Conservation (phyloP, 2,797 vertebrate genomes). For the Clarias fuscus region DNA sequence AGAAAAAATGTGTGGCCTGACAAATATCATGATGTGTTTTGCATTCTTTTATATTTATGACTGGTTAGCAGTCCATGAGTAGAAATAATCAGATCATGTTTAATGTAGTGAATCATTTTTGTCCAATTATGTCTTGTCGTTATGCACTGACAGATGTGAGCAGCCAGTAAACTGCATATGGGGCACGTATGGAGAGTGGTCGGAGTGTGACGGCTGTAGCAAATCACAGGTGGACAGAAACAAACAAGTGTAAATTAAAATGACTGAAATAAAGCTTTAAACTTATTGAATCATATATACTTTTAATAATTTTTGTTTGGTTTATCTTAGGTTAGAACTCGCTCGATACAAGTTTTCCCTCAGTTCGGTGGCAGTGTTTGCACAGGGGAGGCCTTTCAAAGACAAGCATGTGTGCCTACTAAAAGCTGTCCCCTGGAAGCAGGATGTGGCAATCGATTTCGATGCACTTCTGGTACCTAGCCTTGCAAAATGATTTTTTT, state of each 20-base stretch:
- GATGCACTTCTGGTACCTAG: constrained; percentile 83
- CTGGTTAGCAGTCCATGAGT: neutral
- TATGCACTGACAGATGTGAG: constrained; percentile 62
- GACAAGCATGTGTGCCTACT: constrained; percentile 72
- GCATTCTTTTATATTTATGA: neutral
- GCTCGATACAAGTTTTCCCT: constrained; percentile 74
- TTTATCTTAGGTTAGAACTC: constrained; percentile 76
- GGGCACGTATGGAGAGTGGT: constrained; percentile 84
- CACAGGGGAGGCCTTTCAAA: constrained; percentile 74
- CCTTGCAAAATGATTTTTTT: neutral
- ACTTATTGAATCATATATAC: neutral
- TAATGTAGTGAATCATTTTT: neutral
- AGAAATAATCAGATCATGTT: neutral
- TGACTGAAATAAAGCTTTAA: neutral
- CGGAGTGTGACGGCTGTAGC: constrained; percentile 87
- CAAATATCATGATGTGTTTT: neutral
- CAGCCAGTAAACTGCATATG: constrained; percentile 80
- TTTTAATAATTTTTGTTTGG: constrained; percentile 2
- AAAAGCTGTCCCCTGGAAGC: constrained; percentile 79
- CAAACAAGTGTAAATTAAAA: neutral
- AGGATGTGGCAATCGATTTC: constrained; percentile 85
- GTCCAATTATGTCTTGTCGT: too few relatives aligned
- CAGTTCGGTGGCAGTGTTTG: constrained; percentile 85
- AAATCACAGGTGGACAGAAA: constrained; percentile 79
- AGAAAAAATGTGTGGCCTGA: neutral